Percentiles rank a stretch among this genome's conserved stretches.
Evolutionary conservation across 2,113 vertebrate species (phyloP).

Genomic region (Fulica atra): DNA sequence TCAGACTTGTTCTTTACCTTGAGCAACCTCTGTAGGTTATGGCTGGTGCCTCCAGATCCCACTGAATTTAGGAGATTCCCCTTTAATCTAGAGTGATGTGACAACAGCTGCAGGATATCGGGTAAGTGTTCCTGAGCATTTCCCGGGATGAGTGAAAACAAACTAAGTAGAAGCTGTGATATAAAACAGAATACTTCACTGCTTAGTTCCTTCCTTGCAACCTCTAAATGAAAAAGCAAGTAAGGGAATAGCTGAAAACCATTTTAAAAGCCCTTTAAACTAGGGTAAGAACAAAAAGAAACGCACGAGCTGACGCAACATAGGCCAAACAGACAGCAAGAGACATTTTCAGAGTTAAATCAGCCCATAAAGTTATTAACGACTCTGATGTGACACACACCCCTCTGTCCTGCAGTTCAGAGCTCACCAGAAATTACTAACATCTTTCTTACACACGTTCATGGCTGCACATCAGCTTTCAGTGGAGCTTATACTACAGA

Average conservation of each 20-base stretch:
- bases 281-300: not conserved
- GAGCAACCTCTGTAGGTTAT: slow-evolving; percentile 76
- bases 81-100: slow-evolving; percentile 85
- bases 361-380: not conserved
- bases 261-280: not conserved
- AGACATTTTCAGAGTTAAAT: slow-evolving; percentile 2
- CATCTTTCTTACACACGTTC: not conserved
- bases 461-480: not conserved
- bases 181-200: slow-evolving; percentile 81
- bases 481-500: not conserved
- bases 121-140: slow-evolving; percentile 86
- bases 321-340: slow-evolving; percentile 4
- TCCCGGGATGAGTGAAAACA: slow-evolving; percentile 84
- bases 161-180: slow-evolving; percentile 88
- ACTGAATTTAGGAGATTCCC: slow-evolving; percentile 74
- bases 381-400: not conserved
- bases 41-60: slow-evolving; percentile 68
- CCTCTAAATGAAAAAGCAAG: slow-evolving; percentile 35
- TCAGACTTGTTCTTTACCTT: slow-evolving; percentile 80
- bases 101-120: slow-evolving; percentile 80
- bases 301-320: not conserved
- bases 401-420: not conserved
- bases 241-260: slow-evolving; percentile 10
- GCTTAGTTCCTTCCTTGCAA: slow-evolving; percentile 69
- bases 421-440: not conserved